Percentiles rank a stretch among this genome's conserved stretches.
Evolutionary conservation across 2,113 vertebrate genomes (phyloP).

Genomic region (Fregetta grallaria): DNA sequence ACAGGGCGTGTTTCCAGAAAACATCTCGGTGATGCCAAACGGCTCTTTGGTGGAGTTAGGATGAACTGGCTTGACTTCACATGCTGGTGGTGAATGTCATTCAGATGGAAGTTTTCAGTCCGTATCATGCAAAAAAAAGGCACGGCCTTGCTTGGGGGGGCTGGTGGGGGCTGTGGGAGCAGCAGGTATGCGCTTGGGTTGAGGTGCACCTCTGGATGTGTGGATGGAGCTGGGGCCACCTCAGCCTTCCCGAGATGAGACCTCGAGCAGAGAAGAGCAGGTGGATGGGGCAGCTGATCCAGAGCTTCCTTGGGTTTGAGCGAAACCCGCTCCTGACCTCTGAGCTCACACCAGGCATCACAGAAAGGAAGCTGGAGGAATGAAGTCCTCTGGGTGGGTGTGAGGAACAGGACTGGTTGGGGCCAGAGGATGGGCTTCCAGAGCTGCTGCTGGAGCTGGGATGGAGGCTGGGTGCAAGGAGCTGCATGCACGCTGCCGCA

Average conservation of each 20-base stretch:
- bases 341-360: not conserved
- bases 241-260: not conserved
- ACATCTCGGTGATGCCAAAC: not conserved
- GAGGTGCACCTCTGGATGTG: not conserved
- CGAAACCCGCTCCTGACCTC: not conserved
- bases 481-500: not conserved
- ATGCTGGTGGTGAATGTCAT: not conserved
- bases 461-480: not conserved
- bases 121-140: not conserved
- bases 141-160: not conserved
- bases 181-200: not conserved
- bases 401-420: not conserved
- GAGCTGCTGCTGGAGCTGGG: not conserved
- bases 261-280: not conserved
- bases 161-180: not conserved
- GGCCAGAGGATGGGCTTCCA: not conserved
- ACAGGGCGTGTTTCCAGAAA: not conserved
- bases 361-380: not conserved
- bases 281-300: not conserved
- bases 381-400: not conserved
- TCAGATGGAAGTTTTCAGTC: not conserved
- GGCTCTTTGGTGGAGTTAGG: accelerated
- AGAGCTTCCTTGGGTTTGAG: not conserved
- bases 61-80: not conserved
- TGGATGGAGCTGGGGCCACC: not conserved